A percentile compares a stretch with the other conserved stretches of the same genome.
phyloP scores from a whole-genome alignment of 2,113 vertebrate genomes.

The Halichoerus grypus region DNA sequence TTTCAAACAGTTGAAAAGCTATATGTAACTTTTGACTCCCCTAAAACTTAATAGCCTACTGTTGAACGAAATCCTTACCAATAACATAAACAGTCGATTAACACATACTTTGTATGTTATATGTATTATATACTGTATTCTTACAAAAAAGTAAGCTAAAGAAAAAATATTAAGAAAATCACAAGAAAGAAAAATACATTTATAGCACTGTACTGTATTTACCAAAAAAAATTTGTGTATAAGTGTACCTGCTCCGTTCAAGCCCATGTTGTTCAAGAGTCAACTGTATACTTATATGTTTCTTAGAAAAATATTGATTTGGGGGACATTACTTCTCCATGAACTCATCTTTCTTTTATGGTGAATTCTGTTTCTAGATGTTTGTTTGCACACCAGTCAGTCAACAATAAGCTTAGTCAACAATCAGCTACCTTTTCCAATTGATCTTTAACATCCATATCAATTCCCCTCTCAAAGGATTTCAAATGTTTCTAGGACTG shows the following conservation, averaged over 20 bases:
- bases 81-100: not conserved
- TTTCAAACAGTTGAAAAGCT: not conserved
- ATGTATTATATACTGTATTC: not conserved
- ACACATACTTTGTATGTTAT: not conserved
- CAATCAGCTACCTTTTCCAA: not conserved
- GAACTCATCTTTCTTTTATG: not conserved
- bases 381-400: not conserved
- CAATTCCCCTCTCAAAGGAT: not conserved
- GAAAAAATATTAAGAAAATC: not conserved
- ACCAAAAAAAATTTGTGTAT: not conserved
- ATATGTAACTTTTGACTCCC: not conserved
- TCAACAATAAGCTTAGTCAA: slow-evolving; percentile 31
- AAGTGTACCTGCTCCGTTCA: not conserved
- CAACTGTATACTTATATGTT: not conserved
- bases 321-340: not conserved
- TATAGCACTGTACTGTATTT: not conserved
- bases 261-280: not conserved
- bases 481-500: not conserved
- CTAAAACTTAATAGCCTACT: not conserved
- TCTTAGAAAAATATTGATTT: slow-evolving; percentile 37
- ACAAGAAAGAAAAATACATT: not conserved
- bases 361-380: slow-evolving; percentile 18
- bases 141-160: not conserved
- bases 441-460: not conserved
- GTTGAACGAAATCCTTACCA: not conserved